A percentile compares a stretch with the other conserved stretches of the same genome.
These are phyloP conservation scores for Centropus bengalensis DNA, from an alignment of 2,113 vertebrate species.

Conservation along the genomic window DNA sequence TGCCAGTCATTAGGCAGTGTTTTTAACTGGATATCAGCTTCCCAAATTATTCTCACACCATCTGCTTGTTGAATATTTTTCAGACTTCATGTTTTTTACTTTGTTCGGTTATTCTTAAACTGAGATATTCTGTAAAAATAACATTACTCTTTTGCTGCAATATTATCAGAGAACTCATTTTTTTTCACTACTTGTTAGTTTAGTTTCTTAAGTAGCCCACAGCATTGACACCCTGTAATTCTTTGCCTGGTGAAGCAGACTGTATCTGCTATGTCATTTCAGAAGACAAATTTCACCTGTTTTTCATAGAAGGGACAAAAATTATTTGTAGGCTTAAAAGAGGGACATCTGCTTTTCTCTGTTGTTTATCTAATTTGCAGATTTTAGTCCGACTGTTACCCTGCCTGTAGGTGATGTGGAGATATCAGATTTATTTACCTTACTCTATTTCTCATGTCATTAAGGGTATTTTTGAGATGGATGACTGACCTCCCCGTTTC, in stretches of 20 bases:
- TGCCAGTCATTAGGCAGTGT: slow-evolving; percentile 43
- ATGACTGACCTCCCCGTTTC: not conserved
- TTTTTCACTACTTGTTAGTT: not conserved
- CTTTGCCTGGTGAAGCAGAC: not conserved
- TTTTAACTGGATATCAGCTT: slow-evolving; percentile 57
- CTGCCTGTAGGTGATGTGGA: not conserved
- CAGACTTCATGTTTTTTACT: slow-evolving; percentile 54
- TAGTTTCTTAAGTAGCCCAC: not conserved
- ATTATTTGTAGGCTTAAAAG: not conserved
- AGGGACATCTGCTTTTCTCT: not conserved
- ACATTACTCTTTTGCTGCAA: not conserved
- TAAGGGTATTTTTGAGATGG: not conserved
- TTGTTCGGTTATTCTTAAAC: slow-evolving; percentile 44
- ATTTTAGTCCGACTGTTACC: not conserved
- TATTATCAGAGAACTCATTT: not conserved
- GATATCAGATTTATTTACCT: not conserved
- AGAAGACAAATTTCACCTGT: not conserved
- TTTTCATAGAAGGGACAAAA: not conserved
- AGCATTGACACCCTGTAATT: not conserved
- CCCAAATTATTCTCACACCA: slow-evolving; percentile 62
- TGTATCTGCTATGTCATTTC: not conserved
- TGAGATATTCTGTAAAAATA: slow-evolving; percentile 42
- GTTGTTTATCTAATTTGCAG: not conserved
- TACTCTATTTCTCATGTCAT: not conserved
- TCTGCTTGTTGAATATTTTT: slow-evolving; percentile 68